Conservation (phyloP, 2,113 vertebrate species). For the Tiliqua scincoides region DNA sequence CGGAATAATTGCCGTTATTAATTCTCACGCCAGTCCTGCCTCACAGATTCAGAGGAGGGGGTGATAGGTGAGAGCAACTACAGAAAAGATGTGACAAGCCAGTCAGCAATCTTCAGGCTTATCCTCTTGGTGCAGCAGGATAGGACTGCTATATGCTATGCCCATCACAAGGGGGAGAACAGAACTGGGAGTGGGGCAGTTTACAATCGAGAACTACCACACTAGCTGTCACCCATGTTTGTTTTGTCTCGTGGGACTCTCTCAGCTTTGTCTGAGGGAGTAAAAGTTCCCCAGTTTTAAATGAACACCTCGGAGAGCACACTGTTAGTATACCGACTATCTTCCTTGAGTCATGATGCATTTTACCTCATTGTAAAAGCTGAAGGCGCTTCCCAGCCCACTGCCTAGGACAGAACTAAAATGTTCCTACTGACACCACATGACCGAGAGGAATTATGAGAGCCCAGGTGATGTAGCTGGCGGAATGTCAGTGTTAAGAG, state of each 20-base stretch:
- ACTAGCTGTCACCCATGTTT: too few relatives aligned
- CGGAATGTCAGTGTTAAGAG: too few relatives aligned
- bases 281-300: not conserved
- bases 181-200: too few relatives aligned
- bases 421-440: not conserved
- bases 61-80: not conserved
- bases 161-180: too few relatives aligned
- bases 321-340: not conserved
- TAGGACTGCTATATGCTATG: too few relatives aligned
- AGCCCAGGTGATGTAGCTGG: too few relatives aligned
- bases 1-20: conserved; percentile 70
- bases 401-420: not conserved
- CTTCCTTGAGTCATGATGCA: not conserved
- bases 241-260: not conserved
- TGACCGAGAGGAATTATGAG: too few relatives aligned
- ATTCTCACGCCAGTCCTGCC: conserved; percentile 57
- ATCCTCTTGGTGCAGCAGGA: not conserved
- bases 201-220: not conserved
- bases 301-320: too few relatives aligned
- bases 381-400: not conserved
- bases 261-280: too few relatives aligned
- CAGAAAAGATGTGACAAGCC: not conserved
- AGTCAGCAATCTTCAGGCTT: not conserved
- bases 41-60: not conserved
- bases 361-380: not conserved